phyloP scores from a whole-genome alignment of 2,113 vertebrate species.

The Leptodactylus fuscus region DNA sequence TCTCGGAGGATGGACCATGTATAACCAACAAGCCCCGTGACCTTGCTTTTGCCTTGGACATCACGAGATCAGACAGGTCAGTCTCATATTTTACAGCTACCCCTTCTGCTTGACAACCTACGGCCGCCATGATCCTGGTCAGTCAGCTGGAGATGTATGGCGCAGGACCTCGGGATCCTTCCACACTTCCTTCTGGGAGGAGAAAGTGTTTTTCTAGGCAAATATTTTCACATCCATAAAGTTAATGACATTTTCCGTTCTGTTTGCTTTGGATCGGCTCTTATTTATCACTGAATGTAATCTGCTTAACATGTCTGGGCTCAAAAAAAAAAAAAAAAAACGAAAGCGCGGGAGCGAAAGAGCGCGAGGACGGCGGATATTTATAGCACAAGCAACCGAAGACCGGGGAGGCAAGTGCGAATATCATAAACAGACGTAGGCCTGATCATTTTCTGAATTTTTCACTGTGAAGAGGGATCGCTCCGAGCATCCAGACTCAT shows the following conservation, averaged over 20 bases:
- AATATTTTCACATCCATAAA: conserved; percentile 58
- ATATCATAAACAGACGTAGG: not conserved
- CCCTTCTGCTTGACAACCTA: conserved; percentile 19
- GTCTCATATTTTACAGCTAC: not conserved
- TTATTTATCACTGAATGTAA: conserved; percentile 57
- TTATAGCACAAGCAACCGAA: not conserved
- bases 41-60: too few relatives aligned
- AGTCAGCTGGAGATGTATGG: conserved; percentile 54
- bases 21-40: too few relatives aligned
- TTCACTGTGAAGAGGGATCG: too few relatives aligned
- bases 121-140: too few relatives aligned
- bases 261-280: conserved; percentile 52
- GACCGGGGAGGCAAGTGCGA: not conserved
- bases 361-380: not conserved
- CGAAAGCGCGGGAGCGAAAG: not conserved
- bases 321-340: conserved; percentile 4
- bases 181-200: conserved; percentile 40
- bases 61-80: not conserved
- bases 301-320: conserved; percentile 55
- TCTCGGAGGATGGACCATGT: too few relatives aligned
- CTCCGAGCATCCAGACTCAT: too few relatives aligned
- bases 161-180: conserved; percentile 33
- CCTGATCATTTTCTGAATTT: not conserved
- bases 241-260: conserved; percentile 46
- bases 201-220: conserved; percentile 56